Base-by-base conservation (phyloP, 64 coral and sea anemone species). In the Montipora sp. region DNA sequence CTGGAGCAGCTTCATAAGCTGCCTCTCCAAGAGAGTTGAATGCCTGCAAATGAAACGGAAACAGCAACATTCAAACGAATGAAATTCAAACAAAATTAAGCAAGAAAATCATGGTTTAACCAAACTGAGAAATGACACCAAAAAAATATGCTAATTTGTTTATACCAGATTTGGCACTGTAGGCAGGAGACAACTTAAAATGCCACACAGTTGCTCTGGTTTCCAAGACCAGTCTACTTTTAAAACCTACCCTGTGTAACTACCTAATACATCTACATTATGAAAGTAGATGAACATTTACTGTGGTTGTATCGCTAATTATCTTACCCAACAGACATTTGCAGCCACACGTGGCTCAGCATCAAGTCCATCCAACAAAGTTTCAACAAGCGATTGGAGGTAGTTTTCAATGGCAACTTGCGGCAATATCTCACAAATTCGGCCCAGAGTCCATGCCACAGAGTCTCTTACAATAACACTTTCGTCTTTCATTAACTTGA, bases 311-410 rank as follows among this genome's bases (percentile, higher is more conserved):
- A 57, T 11, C 60, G 13, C 66, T 10, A 3, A 22, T 20, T 77
- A 15, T 89, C 97, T 68, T 87, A 99, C 97, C 97, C 98, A 99
- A 90, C 98, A 99, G 5, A 96, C 92, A 92, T 99, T 99, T 46
- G 98, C 91, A 67, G 98, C 98, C 80, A 99, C 98, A 77, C 98
- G 90, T 2, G 98, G 94, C 75, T 99, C 98, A 51, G 92, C 84
- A 51, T 87, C 74, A 55, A 99, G 72, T 11, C 81, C 88, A 51
- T 73, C 77, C 6, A 94, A 53, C 63, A 99, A 73, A 80, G 91
- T 66, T 77, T 63, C 82, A 23, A 99, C 81, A 43, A 83, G 48
- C 13, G 72, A 22, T 9, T 96, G 51, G 63, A 88, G 94, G 24
- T 74, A 88, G 20, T 91, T 84, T 48, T 87, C 90, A 51, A 96